A percentile compares a stretch with the other conserved stretches of the same genome.
Evolutionary conservation across 2,797 vertebrate genomes (phyloP).

Genomic region (Capromys pilorides): DNA sequence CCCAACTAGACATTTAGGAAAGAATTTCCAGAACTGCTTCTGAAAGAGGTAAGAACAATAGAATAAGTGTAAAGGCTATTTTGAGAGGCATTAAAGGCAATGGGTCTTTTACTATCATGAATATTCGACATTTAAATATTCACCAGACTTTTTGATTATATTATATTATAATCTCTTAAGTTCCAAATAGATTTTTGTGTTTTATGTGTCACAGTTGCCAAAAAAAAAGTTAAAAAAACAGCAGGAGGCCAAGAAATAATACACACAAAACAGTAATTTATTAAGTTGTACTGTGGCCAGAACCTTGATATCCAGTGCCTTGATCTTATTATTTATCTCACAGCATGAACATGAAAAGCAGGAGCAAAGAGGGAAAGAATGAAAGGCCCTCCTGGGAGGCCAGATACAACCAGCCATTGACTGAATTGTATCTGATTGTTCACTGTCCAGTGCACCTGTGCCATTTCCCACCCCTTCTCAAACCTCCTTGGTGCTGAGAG

Average conservation of each 20-base stretch:
- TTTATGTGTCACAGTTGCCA: neutral
- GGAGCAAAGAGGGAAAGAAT: neutral
- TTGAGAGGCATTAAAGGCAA: neutral
- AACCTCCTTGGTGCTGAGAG: slow-evolving; percentile 40
- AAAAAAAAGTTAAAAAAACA: slow-evolving; percentile 41
- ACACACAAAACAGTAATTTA: slow-evolving; percentile 66
- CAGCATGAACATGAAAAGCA: slow-evolving; percentile 60
- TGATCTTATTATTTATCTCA: slow-evolving; percentile 77
- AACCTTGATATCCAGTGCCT: slow-evolving; percentile 57
- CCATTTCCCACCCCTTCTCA: slow-evolving; percentile 59
- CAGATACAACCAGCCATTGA: slow-evolving; percentile 69
- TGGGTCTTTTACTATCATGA: neutral
- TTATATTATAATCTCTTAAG: neutral
- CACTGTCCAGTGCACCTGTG: slow-evolving; percentile 65
- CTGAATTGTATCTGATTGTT: slow-evolving; percentile 66
- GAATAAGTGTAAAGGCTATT: neutral
- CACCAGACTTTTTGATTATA: neutral
- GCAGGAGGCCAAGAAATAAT: slow-evolving; percentile 50
- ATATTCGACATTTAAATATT: neutral
- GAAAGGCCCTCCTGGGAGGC: slow-evolving; percentile 65
- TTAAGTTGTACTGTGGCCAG: slow-evolving; percentile 65
- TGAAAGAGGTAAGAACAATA: neutral
- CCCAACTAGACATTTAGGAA: neutral
- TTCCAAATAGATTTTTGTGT: slow-evolving; percentile 15
- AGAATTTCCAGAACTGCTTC: neutral